A percentile compares a stretch with the other conserved stretches of the same genome.
Evolutionary conservation across 37 sponge, comb jelly and placozoan species (phyloP).

Genomic region (Haliclona indistincta): DNA sequence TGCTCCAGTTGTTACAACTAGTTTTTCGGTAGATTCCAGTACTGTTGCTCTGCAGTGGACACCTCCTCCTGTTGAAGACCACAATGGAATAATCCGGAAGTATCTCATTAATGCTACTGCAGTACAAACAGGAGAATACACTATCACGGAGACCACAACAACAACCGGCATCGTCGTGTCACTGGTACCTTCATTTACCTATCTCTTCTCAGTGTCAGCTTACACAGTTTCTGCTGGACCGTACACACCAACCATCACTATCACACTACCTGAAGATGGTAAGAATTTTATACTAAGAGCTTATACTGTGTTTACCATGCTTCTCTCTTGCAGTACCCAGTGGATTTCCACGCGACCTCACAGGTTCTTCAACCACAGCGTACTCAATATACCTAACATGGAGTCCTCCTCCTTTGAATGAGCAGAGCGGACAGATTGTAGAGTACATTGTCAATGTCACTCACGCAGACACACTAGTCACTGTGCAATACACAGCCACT

Average conservation of each 20-base stretch:
- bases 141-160: neutral
- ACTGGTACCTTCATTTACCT: slow-evolving; percentile 10
- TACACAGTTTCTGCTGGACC: slow-evolving; percentile 35
- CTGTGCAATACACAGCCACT: neutral
- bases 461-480: slow-evolving; percentile 4
- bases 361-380: neutral
- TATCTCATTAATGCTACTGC: neutral
- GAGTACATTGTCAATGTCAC: neutral
- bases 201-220: slow-evolving; percentile 4
- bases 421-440: slow-evolving; percentile 3
- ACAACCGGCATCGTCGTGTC: neutral
- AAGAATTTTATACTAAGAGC: neutral
- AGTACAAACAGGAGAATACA: neutral
- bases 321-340: slow-evolving; percentile 9
- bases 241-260: slow-evolving; percentile 6
- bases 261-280: slow-evolving; percentile 29
- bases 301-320: neutral
- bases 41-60: slow-evolving; percentile 16
- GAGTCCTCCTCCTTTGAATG: slow-evolving; percentile 9
- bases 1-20: neutral
- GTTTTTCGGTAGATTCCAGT: neutral
- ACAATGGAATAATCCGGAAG: slow-evolving; percentile 16
- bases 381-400: neutral
- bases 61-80: slow-evolving; percentile 4
- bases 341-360: slow-evolving; percentile 5